phyloP scores from a whole-genome alignment of 2,888 invertebrate species.

The Octonoba sinensis region DNA sequence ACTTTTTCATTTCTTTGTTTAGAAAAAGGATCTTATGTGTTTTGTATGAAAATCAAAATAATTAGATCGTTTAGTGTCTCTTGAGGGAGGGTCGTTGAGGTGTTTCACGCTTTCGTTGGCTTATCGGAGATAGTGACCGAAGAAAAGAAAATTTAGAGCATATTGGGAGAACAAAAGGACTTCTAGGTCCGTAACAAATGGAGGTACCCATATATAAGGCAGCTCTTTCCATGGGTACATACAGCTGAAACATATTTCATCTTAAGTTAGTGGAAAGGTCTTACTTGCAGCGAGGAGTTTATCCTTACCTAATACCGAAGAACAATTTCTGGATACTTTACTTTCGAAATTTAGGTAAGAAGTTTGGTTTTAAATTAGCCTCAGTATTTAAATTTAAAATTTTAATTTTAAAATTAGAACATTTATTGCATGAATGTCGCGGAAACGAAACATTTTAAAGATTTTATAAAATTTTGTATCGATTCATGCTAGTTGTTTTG shows the following conservation, averaged over 20 bases:
- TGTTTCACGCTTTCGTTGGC: constrained; percentile 57
- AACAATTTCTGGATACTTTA: not conserved
- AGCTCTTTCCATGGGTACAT: not conserved
- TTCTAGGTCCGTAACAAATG: not conserved
- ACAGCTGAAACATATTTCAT: not conserved
- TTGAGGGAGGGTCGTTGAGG: constrained; percentile 19
- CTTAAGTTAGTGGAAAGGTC: not conserved
- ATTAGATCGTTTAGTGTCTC: constrained; percentile 59
- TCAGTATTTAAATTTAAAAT: too few species aligned
- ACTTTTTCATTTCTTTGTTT: constrained; percentile 36
- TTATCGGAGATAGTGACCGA: constrained; percentile 33
- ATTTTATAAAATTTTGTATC: too few species aligned
- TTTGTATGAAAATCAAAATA: constrained; percentile 36
- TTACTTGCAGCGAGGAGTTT: not conserved
- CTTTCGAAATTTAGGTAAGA: not conserved
- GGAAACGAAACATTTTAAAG: too few species aligned
- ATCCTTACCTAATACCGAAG: not conserved
- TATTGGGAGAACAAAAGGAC: constrained; percentile 10
- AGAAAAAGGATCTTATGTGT: constrained; percentile 40
- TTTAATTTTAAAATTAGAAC: too few species aligned
- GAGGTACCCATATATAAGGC: not conserved
- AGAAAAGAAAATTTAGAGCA: constrained; percentile 35
- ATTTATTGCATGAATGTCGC: too few species aligned
- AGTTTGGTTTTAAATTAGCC: not conserved
- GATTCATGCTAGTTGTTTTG: too few species aligned